These are phyloP conservation scores for Herminia tarsipennalis DNA, from an alignment of 2,888 invertebrate species.

Conservation along the genomic window DNA sequence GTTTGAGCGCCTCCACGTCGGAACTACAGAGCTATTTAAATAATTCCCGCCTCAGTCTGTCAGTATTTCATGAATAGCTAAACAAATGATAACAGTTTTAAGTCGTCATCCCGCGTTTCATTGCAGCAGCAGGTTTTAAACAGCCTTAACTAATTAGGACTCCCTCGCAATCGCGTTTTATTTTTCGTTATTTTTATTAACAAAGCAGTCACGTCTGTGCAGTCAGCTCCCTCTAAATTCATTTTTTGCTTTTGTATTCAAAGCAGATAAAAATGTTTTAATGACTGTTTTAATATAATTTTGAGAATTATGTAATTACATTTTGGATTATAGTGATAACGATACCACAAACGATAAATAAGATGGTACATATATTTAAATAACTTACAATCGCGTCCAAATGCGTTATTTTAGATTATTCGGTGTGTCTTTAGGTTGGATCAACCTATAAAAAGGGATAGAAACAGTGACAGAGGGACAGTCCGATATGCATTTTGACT, in stretches of 20 bases:
- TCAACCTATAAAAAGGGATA: too few relatives aligned
- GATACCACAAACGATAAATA: too few relatives aligned
- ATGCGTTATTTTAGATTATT: too few relatives aligned
- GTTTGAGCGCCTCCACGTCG: too few relatives aligned
- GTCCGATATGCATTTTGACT: too few relatives aligned
- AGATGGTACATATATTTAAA: too few relatives aligned
- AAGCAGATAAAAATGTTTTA: constrained; percentile 36
- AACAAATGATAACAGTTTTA: constrained; percentile 48
- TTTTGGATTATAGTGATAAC: too few relatives aligned
- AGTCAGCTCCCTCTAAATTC: constrained; percentile 46
- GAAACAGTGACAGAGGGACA: too few relatives aligned
- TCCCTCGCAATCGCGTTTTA: constrained; percentile 54
- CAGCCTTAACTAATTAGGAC: constrained; percentile 57
- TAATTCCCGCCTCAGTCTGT: constrained; percentile 3
- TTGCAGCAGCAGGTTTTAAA: constrained; percentile 38
- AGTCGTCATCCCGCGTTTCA: constrained; percentile 37
- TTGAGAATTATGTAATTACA: constrained; percentile 1
- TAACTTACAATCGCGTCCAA: too few relatives aligned
- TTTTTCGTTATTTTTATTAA: constrained; percentile 55
- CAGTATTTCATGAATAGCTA: constrained; percentile 32
- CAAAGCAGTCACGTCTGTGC: constrained; percentile 58
- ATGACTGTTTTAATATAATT: constrained; percentile 25
- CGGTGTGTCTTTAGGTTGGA: too few relatives aligned
- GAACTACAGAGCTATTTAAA: constrained; percentile 1
- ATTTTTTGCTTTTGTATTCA: constrained; percentile 48